Conservation (phyloP, 2,113 vertebrate species). For the Coptodon rendalli region DNA sequence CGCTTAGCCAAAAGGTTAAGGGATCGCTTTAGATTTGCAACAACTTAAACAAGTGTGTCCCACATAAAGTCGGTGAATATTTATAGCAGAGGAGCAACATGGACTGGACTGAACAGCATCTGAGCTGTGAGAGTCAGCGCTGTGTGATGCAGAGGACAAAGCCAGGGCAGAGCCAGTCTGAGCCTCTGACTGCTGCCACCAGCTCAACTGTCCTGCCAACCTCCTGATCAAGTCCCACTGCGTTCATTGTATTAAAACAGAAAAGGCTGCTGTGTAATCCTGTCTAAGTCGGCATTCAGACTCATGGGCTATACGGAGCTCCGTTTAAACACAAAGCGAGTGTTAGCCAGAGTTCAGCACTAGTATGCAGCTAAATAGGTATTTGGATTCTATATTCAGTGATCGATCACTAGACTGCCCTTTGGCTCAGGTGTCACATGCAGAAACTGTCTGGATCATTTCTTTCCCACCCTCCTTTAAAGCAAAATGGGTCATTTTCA, state of each 20-base stretch:
- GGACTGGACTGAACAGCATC: neutral
- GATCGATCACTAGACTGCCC: neutral
- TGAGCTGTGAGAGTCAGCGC: neutral
- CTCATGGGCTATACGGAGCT: neutral
- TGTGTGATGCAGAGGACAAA: slow-evolving; percentile 24
- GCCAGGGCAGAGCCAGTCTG: slow-evolving; percentile 37
- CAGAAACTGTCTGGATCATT: neutral
- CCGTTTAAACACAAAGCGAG: neutral
- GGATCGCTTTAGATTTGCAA: neutral
- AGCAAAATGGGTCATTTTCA: slow-evolving; percentile 31
- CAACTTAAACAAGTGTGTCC: neutral
- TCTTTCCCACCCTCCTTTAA: neutral
- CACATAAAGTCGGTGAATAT: neutral
- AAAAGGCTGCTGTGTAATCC: neutral
- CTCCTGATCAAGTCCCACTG: neutral
- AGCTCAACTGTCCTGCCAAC: slow-evolving; percentile 23
- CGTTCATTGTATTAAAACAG: slow-evolving; percentile 20
- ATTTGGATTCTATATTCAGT: neutral
- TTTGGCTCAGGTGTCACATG: neutral
- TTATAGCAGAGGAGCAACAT: neutral
- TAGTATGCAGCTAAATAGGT: neutral
- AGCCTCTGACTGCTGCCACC: slow-evolving; percentile 28
- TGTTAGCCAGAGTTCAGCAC: neutral
- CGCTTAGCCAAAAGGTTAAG: neutral
- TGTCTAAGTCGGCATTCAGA: neutral